Conservation (phyloP, 2,797 vertebrate genomes). For the Sebastes itinus region DNA sequence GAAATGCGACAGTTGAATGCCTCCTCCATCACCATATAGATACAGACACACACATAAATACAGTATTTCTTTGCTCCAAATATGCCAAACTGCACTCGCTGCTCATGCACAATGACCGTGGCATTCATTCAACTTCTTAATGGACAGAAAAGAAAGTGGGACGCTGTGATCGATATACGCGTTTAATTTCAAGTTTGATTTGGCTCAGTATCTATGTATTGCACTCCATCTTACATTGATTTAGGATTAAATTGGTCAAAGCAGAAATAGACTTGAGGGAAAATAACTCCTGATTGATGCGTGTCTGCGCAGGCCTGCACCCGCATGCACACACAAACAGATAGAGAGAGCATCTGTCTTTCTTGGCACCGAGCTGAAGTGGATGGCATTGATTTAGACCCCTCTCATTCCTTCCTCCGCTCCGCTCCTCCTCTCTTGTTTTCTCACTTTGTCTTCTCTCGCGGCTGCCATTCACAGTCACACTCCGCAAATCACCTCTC, state of each 20-base stretch:
- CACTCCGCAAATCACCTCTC: constrained; percentile 57
- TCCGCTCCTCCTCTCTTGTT: constrained; percentile 49
- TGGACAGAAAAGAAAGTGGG: constrained; percentile 6
- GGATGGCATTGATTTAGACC: constrained; percentile 74
- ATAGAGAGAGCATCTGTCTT: constrained; percentile 74
- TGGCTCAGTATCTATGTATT: background rate
- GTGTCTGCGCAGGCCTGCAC: constrained; percentile 26
- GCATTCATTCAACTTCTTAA: constrained; percentile 8
- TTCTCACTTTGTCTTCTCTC: constrained; percentile 54
- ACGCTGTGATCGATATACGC: constrained; percentile 27
- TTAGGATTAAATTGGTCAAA: constrained; percentile 47
- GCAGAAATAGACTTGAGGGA: constrained; percentile 56
- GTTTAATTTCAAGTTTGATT: constrained; percentile 48
- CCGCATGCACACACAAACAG: constrained; percentile 17
- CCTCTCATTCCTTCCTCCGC: constrained; percentile 62
- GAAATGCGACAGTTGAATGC: background rate
- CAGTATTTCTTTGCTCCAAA: constrained; percentile 8
- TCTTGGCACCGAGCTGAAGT: constrained; percentile 66
- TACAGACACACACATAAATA: background rate
- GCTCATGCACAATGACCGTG: background rate
- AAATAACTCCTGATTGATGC: constrained; percentile 57
- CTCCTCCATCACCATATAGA: background rate
- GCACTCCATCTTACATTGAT: constrained; percentile 39
- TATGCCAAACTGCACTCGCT: constrained; percentile 13
- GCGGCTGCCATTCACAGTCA: constrained; percentile 59